Conservation (phyloP, 1,140 invertebrate genomes). For the Ips typographus region DNA sequence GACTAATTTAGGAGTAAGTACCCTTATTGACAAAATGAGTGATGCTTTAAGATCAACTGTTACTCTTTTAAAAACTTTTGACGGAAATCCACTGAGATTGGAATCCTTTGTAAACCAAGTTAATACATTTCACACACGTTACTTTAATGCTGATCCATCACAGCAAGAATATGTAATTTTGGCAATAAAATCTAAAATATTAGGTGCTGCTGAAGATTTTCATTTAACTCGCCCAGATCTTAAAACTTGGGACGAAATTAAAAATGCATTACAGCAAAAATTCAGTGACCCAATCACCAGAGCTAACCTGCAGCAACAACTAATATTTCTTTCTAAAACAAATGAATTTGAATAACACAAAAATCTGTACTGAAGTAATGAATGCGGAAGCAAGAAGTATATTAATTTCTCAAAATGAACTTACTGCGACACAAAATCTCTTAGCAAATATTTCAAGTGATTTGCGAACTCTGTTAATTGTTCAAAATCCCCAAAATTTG, state of each 20-base stretch:
- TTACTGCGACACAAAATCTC: background rate
- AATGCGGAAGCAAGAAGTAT: background rate
- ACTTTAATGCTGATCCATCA: slow-evolving; percentile 16
- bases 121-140: slow-evolving; percentile 17
- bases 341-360: background rate
- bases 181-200: slow-evolving; percentile 25
- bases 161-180: slow-evolving; percentile 25
- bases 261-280: slow-evolving; percentile 11
- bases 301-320: slow-evolving; percentile 17
- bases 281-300: slow-evolving; percentile 25
- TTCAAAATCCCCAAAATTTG: slow-evolving; percentile 13
- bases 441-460: background rate
- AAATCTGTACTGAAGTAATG: background rate
- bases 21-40: slow-evolving; percentile 14
- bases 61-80: slow-evolving; percentile 18
- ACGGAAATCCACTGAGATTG: slow-evolving; percentile 10
- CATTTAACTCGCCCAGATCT: slow-evolving; percentile 21
- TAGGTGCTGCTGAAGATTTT: slow-evolving; percentile 17
- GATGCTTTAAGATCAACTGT: slow-evolving; percentile 24
- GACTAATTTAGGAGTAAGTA: background rate
- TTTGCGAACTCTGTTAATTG: slow-evolving; percentile 3
- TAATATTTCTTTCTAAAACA: slow-evolving; percentile 1
- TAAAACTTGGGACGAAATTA: slow-evolving; percentile 22
- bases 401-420: background rate
- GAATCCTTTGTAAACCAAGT: slow-evolving; percentile 23